Percentiles rank a stretch among this genome's conserved stretches.
Conservation (phyloP, 2,113 vertebrate species). For the Mobula hypostoma region DNA sequence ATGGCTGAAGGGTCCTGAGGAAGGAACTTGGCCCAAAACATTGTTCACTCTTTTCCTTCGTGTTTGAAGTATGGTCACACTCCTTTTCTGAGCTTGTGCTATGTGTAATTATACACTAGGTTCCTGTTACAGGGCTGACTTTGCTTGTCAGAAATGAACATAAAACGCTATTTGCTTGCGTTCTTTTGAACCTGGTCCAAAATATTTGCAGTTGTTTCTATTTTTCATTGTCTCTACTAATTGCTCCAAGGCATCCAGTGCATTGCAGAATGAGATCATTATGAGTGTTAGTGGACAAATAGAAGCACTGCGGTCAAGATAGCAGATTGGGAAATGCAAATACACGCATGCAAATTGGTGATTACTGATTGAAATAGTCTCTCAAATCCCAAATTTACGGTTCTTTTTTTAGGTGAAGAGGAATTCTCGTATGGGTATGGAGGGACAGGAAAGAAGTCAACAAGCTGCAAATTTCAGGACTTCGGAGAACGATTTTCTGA, state of each 20-base stretch:
- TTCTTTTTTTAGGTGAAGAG: constrained; percentile 68
- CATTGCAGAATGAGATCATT: background rate
- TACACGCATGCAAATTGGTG: background rate
- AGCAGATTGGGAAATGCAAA: background rate
- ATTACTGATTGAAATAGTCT: background rate
- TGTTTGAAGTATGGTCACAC: background rate
- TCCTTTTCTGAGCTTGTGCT: background rate
- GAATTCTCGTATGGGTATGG: constrained; percentile 78
- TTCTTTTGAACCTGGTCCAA: background rate
- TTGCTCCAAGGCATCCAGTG: background rate
- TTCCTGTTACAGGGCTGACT: background rate
- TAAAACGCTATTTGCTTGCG: background rate
- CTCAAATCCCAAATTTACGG: background rate
- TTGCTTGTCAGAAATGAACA: background rate
- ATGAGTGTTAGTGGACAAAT: background rate
- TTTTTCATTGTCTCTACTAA: background rate
- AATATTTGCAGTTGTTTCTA: background rate
- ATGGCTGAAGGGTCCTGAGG: too few species aligned
- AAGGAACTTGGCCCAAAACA: too few species aligned
- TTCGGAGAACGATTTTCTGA: constrained; percentile 79
- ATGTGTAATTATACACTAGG: background rate
- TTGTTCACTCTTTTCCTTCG: too few species aligned
- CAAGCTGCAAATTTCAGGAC: constrained; percentile 71
- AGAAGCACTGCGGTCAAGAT: background rate
- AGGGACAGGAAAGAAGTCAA: constrained; percentile 79